Base-by-base conservation (phyloP, 2,797 vertebrate genomes). In the Centropyge bicolor region DNA sequence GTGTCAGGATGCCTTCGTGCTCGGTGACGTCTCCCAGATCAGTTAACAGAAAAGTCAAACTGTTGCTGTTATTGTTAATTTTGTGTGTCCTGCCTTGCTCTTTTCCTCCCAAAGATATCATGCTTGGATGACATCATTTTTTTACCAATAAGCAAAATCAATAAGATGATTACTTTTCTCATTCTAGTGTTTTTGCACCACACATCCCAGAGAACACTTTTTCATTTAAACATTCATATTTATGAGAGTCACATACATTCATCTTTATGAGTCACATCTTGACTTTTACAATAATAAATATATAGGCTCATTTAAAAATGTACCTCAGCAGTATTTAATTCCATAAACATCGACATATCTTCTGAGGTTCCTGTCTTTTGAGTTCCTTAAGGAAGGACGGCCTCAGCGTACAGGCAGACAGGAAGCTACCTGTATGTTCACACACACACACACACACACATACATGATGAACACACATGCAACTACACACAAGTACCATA, bases 51-150 rank as follows among this genome's bases (percentile, higher is more conserved):
- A 55, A 51, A 16, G 60, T 68, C 77, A 80, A 59, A 76, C 80
- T 78, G 83, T 79, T 59, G 27, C 10, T 68, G 40, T 62, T n/a
- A 20, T 54, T 36, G 63, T 59, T 71, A 60, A 72, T 55, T 67
- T 66, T 24, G 38, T 71, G 31, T 72, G 57, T 78, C 54, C 27
- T 69, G 36, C 55, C 19, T 38, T 86, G 75, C 79, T 76, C 73
- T 81, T 84, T 89, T 88, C 52, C 45, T 74, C 38, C 19, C 8
- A n/a, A 48, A 55, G 46, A 41, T n/a, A n/a, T n/a, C n/a, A n/a
- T n/a, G n/a, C n/a, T n/a, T n/a, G n/a, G n/a, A n/a, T n/a, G n/a
- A n/a, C n/a, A n/a, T n/a, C n/a, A n/a, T n/a, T n/a, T n/a, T n/a
- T 55, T 8, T 31, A 54, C 13, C 31, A 35, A 45, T 22, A 35